Evolutionary conservation across 2,113 vertebrate species (phyloP).

Genomic region (Tonatia bakeri): DNA sequence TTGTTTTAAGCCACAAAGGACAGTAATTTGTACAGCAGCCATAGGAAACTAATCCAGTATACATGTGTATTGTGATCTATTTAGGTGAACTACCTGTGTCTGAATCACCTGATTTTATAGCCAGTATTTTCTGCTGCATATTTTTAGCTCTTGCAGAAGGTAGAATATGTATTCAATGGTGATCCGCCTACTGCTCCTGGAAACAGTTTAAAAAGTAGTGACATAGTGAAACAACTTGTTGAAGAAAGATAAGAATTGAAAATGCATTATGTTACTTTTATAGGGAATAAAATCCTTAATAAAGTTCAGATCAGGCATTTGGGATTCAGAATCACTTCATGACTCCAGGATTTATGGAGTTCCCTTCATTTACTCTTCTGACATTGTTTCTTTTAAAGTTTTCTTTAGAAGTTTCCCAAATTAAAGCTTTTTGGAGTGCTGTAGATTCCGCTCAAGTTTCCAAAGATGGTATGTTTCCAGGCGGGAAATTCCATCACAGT

Average conservation of each 20-base stretch:
- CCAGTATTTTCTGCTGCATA: neutral
- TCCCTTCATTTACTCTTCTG: neutral
- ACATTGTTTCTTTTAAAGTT: neutral
- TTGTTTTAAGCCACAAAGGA: neutral
- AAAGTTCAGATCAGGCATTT: slow-evolving; percentile 39
- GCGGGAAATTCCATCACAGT: neutral
- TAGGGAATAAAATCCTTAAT: slow-evolving; percentile 37
- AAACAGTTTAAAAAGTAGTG: neutral
- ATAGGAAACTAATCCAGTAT: neutral
- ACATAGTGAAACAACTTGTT: neutral
- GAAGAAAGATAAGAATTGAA: neutral
- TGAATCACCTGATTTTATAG: neutral
- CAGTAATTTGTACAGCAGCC: neutral
- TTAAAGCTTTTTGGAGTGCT: neutral
- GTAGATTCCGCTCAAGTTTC: neutral
- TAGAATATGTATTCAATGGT: neutral
- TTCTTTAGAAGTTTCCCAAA: neutral
- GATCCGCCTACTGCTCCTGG: neutral
- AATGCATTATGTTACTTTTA: neutral
- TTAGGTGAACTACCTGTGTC: neutral
- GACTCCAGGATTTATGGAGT: neutral
- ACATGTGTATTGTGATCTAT: neutral
- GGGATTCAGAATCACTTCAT: neutral
- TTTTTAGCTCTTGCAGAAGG: slow-evolving; percentile 19
- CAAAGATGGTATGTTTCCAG: neutral